These are phyloP conservation scores for Drosophila mayri DNA, from an alignment of 1,140 invertebrate genomes.

Conservation along the genomic window DNA sequence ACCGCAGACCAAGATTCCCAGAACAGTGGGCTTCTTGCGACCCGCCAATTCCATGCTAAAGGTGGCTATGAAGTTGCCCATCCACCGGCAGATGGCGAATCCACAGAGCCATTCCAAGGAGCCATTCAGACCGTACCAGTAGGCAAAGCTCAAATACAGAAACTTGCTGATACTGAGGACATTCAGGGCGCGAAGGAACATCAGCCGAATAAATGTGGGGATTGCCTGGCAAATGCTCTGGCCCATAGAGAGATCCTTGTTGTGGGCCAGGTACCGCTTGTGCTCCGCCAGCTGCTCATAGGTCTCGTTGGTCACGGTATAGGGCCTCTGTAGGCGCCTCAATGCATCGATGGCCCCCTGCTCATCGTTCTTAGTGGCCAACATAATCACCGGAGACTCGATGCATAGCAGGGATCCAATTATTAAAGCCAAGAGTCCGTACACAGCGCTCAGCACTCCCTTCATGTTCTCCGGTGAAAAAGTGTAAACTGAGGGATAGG, in stretches of 20 bases:
- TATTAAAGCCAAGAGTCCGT: constrained; percentile 42
- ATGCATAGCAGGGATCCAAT: constrained; percentile 43
- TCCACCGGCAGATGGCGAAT: constrained; percentile 37
- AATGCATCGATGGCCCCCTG: constrained; percentile 50
- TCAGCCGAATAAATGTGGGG: constrained; percentile 30
- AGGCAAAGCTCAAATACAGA: background rate
- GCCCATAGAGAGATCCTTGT: constrained; percentile 39
- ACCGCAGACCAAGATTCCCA: constrained; percentile 47
- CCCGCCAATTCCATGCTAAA: constrained; percentile 50
- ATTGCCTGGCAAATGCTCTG: constrained; percentile 51
- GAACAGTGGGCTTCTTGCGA: constrained; percentile 51
- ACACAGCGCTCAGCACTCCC: constrained; percentile 49
- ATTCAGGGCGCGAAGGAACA: constrained; percentile 38
- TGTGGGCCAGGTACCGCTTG: constrained; percentile 62
- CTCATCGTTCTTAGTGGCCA: constrained; percentile 58
- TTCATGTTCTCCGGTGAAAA: constrained; percentile 54
- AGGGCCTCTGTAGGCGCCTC: constrained; percentile 56
- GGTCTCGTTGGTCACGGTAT: constrained; percentile 59
- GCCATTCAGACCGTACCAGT: accelerated
- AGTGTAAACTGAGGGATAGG: background rate
- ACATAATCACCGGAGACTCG: constrained; percentile 63
- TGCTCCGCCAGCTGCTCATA: constrained; percentile 62
- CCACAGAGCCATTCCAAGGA: constrained; percentile 11
- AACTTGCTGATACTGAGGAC: constrained; percentile 48
- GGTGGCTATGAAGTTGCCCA: constrained; percentile 28